Evolutionary conservation across 2,888 invertebrate species (phyloP).

Genomic region (Nemapogon koenigi): DNA sequence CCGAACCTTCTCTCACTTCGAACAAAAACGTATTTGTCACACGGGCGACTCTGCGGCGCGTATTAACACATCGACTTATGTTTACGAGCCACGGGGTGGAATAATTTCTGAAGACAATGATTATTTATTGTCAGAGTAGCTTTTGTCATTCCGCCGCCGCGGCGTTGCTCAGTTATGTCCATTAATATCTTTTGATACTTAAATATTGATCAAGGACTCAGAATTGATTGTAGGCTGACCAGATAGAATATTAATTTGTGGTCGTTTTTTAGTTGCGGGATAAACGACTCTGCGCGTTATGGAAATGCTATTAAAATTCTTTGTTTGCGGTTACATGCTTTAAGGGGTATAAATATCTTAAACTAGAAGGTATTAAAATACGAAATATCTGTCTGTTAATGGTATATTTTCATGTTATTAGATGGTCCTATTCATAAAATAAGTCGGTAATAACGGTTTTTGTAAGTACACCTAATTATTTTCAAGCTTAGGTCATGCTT

Average conservation of each 20-base stretch:
- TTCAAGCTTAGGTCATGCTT: too few species aligned
- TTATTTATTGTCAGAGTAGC: slow-evolving; percentile 37
- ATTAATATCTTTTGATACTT: slow-evolving; percentile 34
- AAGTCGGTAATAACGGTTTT: too few species aligned
- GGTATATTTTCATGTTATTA: too few species aligned
- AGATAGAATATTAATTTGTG: slow-evolving; percentile 22
- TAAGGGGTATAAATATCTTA: too few species aligned
- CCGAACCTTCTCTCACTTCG: slow-evolving; percentile 27
- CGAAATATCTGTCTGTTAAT: too few species aligned
- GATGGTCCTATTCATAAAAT: too few species aligned
- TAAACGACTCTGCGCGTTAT: too few species aligned
- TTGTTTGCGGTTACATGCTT: too few species aligned
- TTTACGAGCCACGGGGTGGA: slow-evolving; percentile 42
- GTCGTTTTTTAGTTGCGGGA: too few species aligned
- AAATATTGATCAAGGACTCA: slow-evolving; percentile 30
- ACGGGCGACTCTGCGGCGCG: slow-evolving; percentile 15
- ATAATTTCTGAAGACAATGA: slow-evolving; percentile 40
- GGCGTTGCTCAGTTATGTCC: slow-evolving; percentile 21
- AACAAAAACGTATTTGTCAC: slow-evolving; percentile 12
- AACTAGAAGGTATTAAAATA: too few species aligned
- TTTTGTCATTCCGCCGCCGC: slow-evolving; percentile 40
- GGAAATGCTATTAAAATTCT: too few species aligned
- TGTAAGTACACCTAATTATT: too few species aligned
- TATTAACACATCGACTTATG: slow-evolving; percentile 46
- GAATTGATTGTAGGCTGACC: slow-evolving; percentile 24